Evolutionary conservation across 2,113 vertebrate species (phyloP).

Genomic region (Emydocephalus ijimae): DNA sequence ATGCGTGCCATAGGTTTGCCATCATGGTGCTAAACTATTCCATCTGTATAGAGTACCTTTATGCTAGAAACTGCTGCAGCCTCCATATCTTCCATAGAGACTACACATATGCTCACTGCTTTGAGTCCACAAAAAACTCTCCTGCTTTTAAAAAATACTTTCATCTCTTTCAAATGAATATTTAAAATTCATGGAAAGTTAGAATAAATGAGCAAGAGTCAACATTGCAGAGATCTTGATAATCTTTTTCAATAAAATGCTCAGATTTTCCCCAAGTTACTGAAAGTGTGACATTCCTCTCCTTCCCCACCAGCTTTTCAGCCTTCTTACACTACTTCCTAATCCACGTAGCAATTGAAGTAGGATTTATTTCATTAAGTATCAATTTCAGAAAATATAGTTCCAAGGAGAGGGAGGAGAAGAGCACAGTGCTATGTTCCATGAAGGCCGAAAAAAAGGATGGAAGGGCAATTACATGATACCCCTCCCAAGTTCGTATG

Average conservation of each 20-base stretch:
- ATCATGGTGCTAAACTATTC: not conserved
- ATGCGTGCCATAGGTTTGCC: no score
- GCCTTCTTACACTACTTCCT: not conserved
- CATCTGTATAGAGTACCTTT: not conserved
- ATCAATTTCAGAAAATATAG: accelerated
- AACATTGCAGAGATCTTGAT: not conserved
- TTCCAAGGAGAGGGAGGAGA: accelerated
- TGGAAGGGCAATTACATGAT: not conserved
- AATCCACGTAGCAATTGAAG: accelerated
- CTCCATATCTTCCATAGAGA: not conserved
- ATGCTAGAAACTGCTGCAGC: not conserved
- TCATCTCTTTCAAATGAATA: not conserved
- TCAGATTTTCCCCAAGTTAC: not conserved
- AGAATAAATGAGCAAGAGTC: not conserved
- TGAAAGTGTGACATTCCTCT: not conserved
- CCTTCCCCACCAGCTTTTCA: not conserved
- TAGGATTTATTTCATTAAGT: not conserved
- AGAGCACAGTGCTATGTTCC: not conserved
- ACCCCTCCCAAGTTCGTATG: slow-evolving; percentile 1
- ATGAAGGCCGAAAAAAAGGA: not conserved
- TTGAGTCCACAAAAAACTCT: not conserved
- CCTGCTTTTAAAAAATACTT: slow-evolving; percentile 1
- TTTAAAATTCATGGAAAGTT: not conserved
- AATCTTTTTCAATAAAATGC: not conserved
- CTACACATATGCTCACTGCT: not conserved